Evolutionary conservation across 2,888 invertebrate genomes (phyloP).

Genomic region (Colletes collaris): DNA sequence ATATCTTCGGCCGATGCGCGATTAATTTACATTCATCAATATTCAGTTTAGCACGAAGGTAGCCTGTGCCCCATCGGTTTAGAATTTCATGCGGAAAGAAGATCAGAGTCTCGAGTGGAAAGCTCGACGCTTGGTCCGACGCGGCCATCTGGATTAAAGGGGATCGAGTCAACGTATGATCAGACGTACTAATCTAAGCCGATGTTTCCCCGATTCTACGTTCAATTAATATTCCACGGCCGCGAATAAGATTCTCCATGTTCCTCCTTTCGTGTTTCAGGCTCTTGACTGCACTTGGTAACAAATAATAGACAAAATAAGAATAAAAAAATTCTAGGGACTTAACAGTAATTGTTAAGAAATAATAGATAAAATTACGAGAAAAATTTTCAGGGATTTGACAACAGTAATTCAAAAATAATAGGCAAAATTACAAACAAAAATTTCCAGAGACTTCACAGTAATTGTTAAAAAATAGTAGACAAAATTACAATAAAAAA

Average conservation of each 20-base stretch:
- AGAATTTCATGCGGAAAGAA: slow-evolving; percentile 36
- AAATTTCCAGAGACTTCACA: too few relatives aligned
- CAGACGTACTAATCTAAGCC: slow-evolving; percentile 9
- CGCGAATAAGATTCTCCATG: neutral
- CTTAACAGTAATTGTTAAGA: too few relatives aligned
- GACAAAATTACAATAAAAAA: too few relatives aligned
- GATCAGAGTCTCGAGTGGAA: slow-evolving; percentile 61
- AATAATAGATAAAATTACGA: too few relatives aligned
- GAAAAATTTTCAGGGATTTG: too few relatives aligned
- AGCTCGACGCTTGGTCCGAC: slow-evolving; percentile 38
- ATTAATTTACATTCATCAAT: slow-evolving; percentile 55
- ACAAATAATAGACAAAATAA: too few relatives aligned
- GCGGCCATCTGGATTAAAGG: slow-evolving; percentile 35
- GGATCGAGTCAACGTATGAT: slow-evolving; percentile 45
- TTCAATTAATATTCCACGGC: neutral
- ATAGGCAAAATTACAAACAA: too few relatives aligned
- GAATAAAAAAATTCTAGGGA: too few relatives aligned
- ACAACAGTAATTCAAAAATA: too few relatives aligned
- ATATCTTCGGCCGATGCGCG: slow-evolving; percentile 44
- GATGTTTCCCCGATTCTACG: neutral
- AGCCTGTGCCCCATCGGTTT: slow-evolving; percentile 26
- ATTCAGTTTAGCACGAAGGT: slow-evolving; percentile 43
- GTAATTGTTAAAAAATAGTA: too few relatives aligned
- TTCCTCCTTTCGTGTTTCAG: neutral
- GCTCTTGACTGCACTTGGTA: too few relatives aligned